phyloP scores from a whole-genome alignment of 2,113 vertebrate species.

The Xiphias gladius region DNA sequence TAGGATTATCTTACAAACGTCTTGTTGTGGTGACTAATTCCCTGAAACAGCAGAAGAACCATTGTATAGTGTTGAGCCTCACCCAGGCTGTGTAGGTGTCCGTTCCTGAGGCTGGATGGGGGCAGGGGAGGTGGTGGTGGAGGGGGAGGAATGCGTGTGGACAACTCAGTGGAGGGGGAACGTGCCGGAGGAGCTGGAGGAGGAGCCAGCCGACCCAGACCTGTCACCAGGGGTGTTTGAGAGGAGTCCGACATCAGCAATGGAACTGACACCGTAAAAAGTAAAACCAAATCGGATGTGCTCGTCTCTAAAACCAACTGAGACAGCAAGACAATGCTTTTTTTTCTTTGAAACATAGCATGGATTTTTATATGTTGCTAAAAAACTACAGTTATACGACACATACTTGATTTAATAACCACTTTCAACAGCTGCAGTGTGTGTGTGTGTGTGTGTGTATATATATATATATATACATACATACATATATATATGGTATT shows the following conservation, averaged over 20 bases:
- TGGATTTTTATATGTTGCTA: background rate
- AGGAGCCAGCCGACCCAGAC: slow-evolving; percentile 86
- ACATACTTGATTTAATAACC: background rate
- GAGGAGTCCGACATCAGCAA: background rate
- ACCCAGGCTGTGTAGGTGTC: slow-evolving; percentile 88
- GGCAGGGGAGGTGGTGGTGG: slow-evolving; percentile 78
- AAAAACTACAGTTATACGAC: background rate
- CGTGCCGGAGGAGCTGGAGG: slow-evolving; percentile 94
- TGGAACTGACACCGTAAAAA: background rate
- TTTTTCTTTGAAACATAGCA: background rate
- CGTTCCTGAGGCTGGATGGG: slow-evolving; percentile 85
- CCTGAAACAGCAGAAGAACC: background rate
- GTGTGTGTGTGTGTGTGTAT: too few species aligned
- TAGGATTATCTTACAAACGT: background rate
- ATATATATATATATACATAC: too few species aligned
- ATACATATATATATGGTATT: too few species aligned
- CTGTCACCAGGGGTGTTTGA: slow-evolving; percentile 21
- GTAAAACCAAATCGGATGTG: background rate
- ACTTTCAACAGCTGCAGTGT: slow-evolving; percentile 15
- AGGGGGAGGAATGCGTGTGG: slow-evolving; percentile 85
- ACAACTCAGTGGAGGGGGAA: slow-evolving; percentile 93
- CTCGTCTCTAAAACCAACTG: background rate
- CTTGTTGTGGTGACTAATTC: background rate
- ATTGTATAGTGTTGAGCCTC: slow-evolving; percentile 28
- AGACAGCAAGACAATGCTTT: background rate